A percentile compares a stretch with the other conserved stretches of the same genome.
Conservation (phyloP, 1,140 invertebrate genomes). For the Cyrtorhinus lividipennis region DNA sequence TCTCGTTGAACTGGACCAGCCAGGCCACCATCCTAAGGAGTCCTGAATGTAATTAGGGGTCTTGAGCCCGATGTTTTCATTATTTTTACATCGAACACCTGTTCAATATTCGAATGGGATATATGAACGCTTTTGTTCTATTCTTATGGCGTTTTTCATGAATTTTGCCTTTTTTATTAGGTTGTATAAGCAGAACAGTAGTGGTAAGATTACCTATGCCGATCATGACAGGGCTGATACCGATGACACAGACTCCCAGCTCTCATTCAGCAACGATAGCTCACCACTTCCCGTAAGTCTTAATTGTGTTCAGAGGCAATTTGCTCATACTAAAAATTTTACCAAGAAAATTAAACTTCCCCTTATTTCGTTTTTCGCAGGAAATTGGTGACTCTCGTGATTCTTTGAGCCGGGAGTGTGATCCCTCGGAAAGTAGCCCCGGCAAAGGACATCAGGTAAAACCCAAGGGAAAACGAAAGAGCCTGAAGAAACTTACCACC, state of each 20-base stretch:
- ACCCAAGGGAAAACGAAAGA: not conserved
- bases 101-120: no score
- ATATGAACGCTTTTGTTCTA: no score
- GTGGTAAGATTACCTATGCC: slow-evolving; percentile 33
- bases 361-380: slow-evolving; percentile 17
- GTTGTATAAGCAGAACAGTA: slow-evolving; percentile 31
- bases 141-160: no score
- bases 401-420: slow-evolving; percentile 23
- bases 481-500: no score
- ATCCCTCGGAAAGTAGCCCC: slow-evolving; percentile 17
- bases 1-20: no score
- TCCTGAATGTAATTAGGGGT: no score
- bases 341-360: not conserved
- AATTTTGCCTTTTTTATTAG: slow-evolving; percentile 10
- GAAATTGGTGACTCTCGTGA: slow-evolving; percentile 26
- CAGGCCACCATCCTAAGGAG: no score
- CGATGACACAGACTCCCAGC: slow-evolving; percentile 55
- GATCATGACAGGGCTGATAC: slow-evolving; percentile 38
- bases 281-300: slow-evolving; percentile 45
- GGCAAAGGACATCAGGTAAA: slow-evolving; percentile 22
- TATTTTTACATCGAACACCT: no score
- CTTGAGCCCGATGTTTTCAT: no score
- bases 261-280: slow-evolving; percentile 56
- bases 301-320: not conserved
- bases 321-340: no score